Conservation (phyloP, 2,888 invertebrate genomes). For the Leptopilina myrica region DNA sequence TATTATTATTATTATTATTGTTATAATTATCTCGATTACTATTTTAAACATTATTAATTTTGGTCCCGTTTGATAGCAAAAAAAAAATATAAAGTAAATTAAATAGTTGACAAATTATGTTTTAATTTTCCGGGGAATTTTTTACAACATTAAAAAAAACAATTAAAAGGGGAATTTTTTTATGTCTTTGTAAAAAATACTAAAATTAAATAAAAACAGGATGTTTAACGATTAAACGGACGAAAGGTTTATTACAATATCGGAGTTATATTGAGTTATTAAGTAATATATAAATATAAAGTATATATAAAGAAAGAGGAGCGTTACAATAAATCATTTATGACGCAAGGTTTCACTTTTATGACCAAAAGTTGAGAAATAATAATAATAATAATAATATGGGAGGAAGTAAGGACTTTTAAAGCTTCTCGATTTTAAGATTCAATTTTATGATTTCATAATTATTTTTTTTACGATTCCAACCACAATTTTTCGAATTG, state of each 20-base stretch:
- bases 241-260: background rate
- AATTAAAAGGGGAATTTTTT: too few species aligned
- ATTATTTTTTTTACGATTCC: background rate
- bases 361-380: constrained; percentile 6
- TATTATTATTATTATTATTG: too few species aligned
- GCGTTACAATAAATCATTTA: constrained; percentile 25
- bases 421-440: background rate
- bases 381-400: background rate
- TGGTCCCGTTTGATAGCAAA: too few species aligned
- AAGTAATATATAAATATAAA: constrained; percentile 1
- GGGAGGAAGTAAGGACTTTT: background rate
- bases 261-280: background rate
- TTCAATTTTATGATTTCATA: constrained; percentile 13
- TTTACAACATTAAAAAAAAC: background rate
- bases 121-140: too few species aligned
- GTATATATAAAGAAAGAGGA: background rate
- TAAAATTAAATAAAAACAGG: too few species aligned
- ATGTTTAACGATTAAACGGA: background rate
- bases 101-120: too few species aligned
- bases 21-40: too few species aligned
- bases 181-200: too few species aligned
- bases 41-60: too few species aligned
- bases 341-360: constrained; percentile 24
- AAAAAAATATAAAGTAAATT: too few species aligned
- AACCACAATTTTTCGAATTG: background rate